Evolutionary conservation across 2,113 vertebrate species (phyloP).

Genomic region (Rousettus leschenaultii): DNA sequence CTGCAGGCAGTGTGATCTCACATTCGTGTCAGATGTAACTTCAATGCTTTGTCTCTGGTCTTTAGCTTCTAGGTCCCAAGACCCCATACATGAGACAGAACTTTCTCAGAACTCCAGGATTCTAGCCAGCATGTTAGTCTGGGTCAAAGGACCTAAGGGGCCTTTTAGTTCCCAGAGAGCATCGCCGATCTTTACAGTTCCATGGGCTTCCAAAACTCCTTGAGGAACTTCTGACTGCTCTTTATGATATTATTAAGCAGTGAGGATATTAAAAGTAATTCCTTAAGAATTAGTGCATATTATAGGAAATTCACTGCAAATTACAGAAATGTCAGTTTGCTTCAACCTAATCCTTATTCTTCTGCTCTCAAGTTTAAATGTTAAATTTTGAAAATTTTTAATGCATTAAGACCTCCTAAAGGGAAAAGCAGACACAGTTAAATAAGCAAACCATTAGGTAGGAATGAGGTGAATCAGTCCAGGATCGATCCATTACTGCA

Average conservation of each 20-base stretch:
- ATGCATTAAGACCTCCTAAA: background rate
- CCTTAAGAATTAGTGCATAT: background rate
- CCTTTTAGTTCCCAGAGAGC: background rate
- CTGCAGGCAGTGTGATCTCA: background rate
- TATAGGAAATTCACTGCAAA: background rate
- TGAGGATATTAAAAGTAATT: slow-evolving; percentile 31
- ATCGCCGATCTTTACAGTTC: background rate
- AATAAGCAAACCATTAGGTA: slow-evolving; percentile 42
- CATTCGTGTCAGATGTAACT: background rate
- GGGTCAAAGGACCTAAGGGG: background rate
- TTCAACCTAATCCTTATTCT: background rate
- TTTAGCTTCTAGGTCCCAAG: background rate
- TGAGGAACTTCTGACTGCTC: background rate
- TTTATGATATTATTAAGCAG: background rate
- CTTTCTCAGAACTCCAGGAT: background rate
- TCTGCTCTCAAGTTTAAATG: slow-evolving; percentile 22
- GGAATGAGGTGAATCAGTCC: background rate
- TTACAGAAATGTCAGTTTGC: background rate
- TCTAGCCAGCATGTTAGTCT: background rate
- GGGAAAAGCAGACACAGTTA: slow-evolving; percentile 47
- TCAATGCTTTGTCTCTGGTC: background rate
- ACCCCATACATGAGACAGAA: background rate
- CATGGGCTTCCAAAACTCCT: background rate
- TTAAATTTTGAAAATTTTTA: slow-evolving; percentile 6
- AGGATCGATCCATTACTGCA: background rate